These are phyloP conservation scores for Coptodon rendalli DNA, from an alignment of 2,113 vertebrate genomes.

Conservation along the genomic window DNA sequence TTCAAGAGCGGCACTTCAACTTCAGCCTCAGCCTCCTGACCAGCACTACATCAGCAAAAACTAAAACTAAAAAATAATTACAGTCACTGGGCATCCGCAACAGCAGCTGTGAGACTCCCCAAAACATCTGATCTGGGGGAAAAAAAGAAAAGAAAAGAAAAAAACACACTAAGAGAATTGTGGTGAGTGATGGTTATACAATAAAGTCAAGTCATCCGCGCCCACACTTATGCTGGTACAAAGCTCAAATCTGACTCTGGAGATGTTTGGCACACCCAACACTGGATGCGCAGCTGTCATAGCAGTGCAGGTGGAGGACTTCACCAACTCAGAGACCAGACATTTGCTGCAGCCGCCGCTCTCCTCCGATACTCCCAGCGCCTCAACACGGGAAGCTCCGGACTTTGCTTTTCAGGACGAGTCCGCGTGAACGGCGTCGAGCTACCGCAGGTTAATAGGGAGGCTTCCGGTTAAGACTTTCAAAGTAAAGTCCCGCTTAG, in stretches of 20 bases:
- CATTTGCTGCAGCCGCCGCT: not conserved
- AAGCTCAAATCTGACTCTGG: not conserved
- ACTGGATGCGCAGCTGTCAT: constrained; percentile 25
- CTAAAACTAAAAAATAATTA: not conserved
- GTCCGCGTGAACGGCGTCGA: not conserved
- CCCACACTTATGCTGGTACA: not conserved
- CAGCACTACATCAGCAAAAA: constrained; percentile 22
- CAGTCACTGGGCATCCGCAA: not conserved
- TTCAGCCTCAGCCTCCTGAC: constrained; percentile 28
- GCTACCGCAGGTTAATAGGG: rapidly evolving
- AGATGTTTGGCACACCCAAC: constrained; percentile 57
- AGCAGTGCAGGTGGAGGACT: not conserved
- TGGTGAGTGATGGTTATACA: not conserved
- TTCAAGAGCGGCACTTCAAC: constrained; percentile 39
- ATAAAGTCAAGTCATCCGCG: constrained; percentile 23
- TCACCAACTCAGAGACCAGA: not conserved
- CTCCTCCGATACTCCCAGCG: not conserved
- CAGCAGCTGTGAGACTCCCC: not conserved
- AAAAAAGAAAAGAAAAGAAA: rapidly evolving
- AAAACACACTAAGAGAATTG: not conserved
- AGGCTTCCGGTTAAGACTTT: not conserved
- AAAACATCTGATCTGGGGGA: constrained; percentile 25
- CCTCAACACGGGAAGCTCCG: not conserved
- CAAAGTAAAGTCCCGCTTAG: not conserved
- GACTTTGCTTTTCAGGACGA: not conserved